A percentile compares a stretch with the other conserved stretches of the same genome.
Evolutionary conservation across 2,113 vertebrate species (phyloP).

Genomic region (Paradisaea rubra): DNA sequence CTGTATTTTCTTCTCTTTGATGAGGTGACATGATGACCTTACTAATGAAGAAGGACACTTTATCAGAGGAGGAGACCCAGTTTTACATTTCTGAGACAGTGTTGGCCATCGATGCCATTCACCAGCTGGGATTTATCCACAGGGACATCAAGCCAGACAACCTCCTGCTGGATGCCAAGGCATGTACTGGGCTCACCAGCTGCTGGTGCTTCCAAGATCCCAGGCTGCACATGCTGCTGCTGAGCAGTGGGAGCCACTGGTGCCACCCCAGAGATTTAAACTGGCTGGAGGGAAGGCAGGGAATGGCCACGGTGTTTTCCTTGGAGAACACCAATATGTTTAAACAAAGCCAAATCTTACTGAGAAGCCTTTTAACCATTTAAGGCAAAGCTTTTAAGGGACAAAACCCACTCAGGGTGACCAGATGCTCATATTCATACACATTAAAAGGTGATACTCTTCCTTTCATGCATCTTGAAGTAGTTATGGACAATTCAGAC

Average conservation of each 20-base stretch:
- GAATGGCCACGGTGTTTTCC: neutral
- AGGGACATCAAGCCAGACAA: constrained; percentile 98
- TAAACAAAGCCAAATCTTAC: neutral
- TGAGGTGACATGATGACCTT: constrained; percentile 99
- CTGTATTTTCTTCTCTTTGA: neutral
- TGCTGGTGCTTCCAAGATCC: neutral
- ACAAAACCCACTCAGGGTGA: neutral
- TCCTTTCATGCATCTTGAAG: neutral
- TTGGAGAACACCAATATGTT: neutral
- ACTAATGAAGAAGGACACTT: constrained; percentile 97
- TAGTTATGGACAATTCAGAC: neutral
- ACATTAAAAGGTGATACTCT: neutral
- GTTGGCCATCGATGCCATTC: constrained; percentile 95
- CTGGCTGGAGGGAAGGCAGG: neutral
- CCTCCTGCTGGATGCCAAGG: constrained; percentile 92
- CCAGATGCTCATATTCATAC: neutral
- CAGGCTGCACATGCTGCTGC: neutral
- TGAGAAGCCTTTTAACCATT: neutral
- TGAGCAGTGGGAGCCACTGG: neutral
- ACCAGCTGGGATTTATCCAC: constrained; percentile 97
- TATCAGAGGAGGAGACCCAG: constrained; percentile 95
- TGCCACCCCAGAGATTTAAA: neutral
- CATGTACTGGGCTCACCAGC: constrained; percentile 30
- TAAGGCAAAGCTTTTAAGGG: neutral
- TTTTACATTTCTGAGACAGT: constrained; percentile 99